These are phyloP conservation scores for Lophochroa leadbeateri DNA, from an alignment of 2,113 vertebrate species.

Conservation along the genomic window DNA sequence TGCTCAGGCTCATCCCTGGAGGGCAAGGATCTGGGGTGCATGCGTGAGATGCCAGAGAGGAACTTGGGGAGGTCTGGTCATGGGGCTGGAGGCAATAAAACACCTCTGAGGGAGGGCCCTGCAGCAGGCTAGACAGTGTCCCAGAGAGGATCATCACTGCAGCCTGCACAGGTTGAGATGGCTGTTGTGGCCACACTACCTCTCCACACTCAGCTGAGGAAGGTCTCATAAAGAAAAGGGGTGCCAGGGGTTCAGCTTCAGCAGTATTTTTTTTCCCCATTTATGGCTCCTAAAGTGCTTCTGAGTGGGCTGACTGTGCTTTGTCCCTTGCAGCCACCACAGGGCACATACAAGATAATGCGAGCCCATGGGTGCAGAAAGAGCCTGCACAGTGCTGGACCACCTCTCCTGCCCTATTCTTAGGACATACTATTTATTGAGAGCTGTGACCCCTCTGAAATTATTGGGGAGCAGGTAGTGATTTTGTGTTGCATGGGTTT, in stretches of 20 bases:
- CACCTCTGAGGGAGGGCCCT: background rate
- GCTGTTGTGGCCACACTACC: background rate
- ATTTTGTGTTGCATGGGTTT: background rate
- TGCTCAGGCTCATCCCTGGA: background rate
- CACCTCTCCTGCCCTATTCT: background rate
- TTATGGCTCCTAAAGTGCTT: background rate
- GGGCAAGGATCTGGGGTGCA: background rate
- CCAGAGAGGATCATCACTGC: background rate
- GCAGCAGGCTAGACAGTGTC: background rate
- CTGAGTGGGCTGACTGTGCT: background rate
- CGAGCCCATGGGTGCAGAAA: background rate
- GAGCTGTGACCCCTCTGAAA: background rate
- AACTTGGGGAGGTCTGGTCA: background rate
- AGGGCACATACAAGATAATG: background rate
- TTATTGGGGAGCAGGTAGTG: background rate
- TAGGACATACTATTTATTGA: fast-evolving
- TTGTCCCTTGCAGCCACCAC: background rate
- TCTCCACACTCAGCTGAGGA: background rate
- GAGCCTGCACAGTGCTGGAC: background rate
- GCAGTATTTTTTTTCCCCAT: fast-evolving
- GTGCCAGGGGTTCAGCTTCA: background rate
- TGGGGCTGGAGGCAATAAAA: background rate
- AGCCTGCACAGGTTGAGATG: background rate
- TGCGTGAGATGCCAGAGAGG: background rate
- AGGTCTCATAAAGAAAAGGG: background rate